Evolutionary conservation across 2,797 vertebrate genomes (phyloP), one percentile per base, ranked within the genome.

Genomic region (Esox lucius): DNA sequence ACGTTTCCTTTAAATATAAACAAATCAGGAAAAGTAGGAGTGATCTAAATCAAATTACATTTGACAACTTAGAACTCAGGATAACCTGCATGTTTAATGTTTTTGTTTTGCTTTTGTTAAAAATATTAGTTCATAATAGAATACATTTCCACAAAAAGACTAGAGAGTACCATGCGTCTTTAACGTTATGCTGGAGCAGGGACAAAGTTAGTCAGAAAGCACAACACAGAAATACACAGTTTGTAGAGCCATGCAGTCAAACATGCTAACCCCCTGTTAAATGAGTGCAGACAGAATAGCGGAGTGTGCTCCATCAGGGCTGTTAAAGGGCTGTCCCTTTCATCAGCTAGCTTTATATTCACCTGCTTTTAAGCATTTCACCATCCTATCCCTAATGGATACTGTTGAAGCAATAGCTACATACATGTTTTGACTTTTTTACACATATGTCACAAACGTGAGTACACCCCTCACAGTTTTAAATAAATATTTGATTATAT

Each of bases 341-440:
- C 84, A 75, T 84, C 87, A 90, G 83, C 84, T 81, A 71, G 87
- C 91, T 89, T 92, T 90, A 71, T 83, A 87, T 48, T 82, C 88
- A 89, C 86, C 84, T 89, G 86, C 84, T 81, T 82, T 26, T 76
- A 66, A 49, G 46, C 11, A 19, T 48, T 42, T 49, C 28, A 49
- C 16, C 28, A 64, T 64, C 22, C n/a, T 59, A 51, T 53, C 49
- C n/a, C 4, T 61, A 28, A 6, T 49, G 33, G 64, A 62, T 24
- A 64, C 61, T 15, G 5, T 22, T 22, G 11, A 56, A 49, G 53
- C 51, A 53, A 19, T 53, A 7, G 16, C 53, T n/a, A 56, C 53
- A 56, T 53, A 19, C 1, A 22, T 22, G 2, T 49, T 6, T 51
- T 51, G 13, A 19, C n/a, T 22, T 11, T 5, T 5, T 39, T 39